Evolutionary conservation across 2,113 vertebrate species (phyloP).

Genomic region (Buteo buteo): DNA sequence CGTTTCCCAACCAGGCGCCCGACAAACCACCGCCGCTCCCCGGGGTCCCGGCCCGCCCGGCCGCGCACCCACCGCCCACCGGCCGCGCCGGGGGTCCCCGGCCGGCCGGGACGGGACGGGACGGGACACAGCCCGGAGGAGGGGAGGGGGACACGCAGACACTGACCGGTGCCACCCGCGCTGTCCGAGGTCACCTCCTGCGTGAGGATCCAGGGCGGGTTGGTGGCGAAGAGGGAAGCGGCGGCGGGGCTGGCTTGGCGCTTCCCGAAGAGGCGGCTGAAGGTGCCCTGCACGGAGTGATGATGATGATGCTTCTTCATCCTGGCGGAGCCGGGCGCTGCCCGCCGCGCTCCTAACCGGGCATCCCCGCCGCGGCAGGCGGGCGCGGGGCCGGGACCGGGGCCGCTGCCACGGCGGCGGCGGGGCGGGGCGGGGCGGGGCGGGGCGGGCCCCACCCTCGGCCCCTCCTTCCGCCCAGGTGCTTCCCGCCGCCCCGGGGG

Average conservation of each 20-base stretch:
- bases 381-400: too few relatives aligned
- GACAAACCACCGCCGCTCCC: background rate
- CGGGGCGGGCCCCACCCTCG: too few relatives aligned
- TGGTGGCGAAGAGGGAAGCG: constrained; percentile 72
- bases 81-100: background rate
- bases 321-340: background rate
- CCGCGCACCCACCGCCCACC: background rate
- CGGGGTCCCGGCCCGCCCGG: background rate
- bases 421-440: too few relatives aligned
- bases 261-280: constrained; percentile 78
- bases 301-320: constrained; percentile 72
- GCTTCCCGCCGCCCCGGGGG: too few relatives aligned
- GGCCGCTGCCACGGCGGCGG: too few relatives aligned
- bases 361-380: too few relatives aligned
- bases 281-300: constrained; percentile 73
- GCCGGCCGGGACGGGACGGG: too few relatives aligned
- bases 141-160: background rate
- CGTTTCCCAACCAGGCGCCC: background rate
- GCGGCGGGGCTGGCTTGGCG: constrained; percentile 49
- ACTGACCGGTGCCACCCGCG: constrained; percentile 67
- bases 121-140: background rate
- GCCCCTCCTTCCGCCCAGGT: too few relatives aligned
- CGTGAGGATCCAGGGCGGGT: constrained; percentile 76
- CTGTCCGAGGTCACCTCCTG: constrained; percentile 68
- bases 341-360: too few relatives aligned